phyloP scores from a whole-genome alignment of 2,113 vertebrate genomes.

The Plectropomus leopardus region DNA sequence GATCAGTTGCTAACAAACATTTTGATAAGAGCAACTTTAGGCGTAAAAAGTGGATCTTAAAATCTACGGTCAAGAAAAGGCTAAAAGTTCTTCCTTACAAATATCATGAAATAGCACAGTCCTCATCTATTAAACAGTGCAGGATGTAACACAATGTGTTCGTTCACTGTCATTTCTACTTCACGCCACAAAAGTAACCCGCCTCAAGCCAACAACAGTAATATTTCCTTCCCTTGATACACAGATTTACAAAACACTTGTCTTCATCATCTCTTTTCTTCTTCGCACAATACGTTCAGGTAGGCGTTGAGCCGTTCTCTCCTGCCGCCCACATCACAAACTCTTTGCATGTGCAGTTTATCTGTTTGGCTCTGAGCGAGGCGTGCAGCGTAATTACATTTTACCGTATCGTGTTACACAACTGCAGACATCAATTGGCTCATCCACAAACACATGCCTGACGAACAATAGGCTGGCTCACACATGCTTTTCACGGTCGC shows the following conservation, averaged over 20 bases:
- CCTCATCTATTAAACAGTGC: neutral
- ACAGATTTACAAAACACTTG: conserved; percentile 14
- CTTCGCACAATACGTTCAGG: conserved; percentile 1
- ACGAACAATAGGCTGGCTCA: conserved; percentile 36
- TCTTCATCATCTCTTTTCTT: conserved; percentile 16
- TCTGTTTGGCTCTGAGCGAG: conserved; percentile 24
- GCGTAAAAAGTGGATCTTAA: too few relatives aligned
- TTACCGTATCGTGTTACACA: conserved; percentile 17
- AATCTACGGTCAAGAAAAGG: neutral
- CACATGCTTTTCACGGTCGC: conserved; percentile 35
- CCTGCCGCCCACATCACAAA: conserved; percentile 25
- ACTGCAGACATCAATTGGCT: conserved; percentile 31
- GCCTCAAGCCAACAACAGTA: neutral
- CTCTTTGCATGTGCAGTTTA: conserved; percentile 22
- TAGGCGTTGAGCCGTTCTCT: conserved; percentile 8
- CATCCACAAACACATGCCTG: conserved; percentile 28
- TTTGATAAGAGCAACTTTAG: neutral
- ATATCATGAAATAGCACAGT: neutral
- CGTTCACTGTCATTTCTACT: neutral
- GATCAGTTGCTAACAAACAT: neutral
- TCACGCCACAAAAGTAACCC: neutral
- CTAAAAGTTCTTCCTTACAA: neutral
- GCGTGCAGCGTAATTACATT: conserved; percentile 36
- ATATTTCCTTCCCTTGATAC: neutral
- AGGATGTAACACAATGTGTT: neutral